phyloP scores from a whole-genome alignment of 2,113 vertebrate species.

The Sceloporus undulatus region DNA sequence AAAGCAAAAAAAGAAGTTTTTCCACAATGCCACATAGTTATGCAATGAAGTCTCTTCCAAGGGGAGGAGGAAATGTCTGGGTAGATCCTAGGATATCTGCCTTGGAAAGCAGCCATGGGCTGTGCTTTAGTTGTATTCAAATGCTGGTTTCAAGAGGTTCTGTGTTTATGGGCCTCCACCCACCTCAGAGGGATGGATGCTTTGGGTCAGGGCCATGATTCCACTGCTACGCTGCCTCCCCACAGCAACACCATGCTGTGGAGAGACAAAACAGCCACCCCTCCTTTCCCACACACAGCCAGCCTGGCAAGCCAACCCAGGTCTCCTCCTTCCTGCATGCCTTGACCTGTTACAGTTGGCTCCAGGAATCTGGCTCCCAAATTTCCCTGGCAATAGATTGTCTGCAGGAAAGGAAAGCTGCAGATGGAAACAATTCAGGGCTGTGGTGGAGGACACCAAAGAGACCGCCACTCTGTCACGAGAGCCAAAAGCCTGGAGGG shows the following conservation, averaged over 20 bases:
- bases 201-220: constrained; percentile 63
- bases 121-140: not conserved
- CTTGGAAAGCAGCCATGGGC: not conserved
- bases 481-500: not conserved
- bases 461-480: not conserved
- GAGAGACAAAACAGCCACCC: constrained; percentile 51
- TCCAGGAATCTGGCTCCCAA: constrained; percentile 19
- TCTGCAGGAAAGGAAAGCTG: constrained; percentile 10
- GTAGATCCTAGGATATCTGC: not conserved
- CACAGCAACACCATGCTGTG: constrained; percentile 52
- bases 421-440: constrained; percentile 3
- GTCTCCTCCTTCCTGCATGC: not conserved
- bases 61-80: not conserved
- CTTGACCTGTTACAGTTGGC: constrained; percentile 28
- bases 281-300: constrained; percentile 25
- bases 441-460: constrained; percentile 13
- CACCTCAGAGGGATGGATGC: constrained; percentile 52
- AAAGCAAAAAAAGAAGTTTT: too few species aligned
- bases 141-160: not conserved
- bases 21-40: too few species aligned
- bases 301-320: constrained; percentile 2
- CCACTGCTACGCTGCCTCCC: not conserved
- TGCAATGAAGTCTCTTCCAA: not conserved
- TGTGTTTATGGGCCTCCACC: constrained; percentile 39
- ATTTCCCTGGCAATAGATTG: constrained; percentile 66